These are phyloP conservation scores for Blastomussa wellsi DNA, from an alignment of 92 coral and sea anemone species.

Conservation along the genomic window DNA sequence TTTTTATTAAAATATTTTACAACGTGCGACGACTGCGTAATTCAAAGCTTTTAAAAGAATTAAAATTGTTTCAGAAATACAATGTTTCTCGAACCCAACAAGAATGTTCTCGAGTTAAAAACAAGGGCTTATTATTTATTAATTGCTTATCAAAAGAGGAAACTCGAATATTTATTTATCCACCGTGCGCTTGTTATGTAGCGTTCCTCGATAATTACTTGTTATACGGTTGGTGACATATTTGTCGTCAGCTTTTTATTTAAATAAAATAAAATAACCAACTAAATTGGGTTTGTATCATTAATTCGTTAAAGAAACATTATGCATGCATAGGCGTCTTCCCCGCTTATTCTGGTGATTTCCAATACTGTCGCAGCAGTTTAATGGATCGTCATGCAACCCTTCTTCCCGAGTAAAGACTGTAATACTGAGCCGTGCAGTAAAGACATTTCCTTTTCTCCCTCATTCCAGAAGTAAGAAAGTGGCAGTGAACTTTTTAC, in stretches of 20 bases:
- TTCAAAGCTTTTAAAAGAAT: no score
- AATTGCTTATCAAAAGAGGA: background rate
- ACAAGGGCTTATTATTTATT: background rate
- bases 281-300: background rate
- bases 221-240: background rate
- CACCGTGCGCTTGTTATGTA: background rate
- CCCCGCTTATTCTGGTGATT: background rate
- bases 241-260: background rate
- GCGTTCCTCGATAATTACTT: background rate
- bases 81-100: background rate
- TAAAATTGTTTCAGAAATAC: background rate
- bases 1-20: background rate
- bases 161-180: background rate
- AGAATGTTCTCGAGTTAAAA: background rate
- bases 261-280: background rate
- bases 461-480: background rate
- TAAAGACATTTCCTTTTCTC: background rate
- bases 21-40: background rate
- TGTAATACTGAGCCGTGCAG: background rate
- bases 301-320: background rate
- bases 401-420: background rate
- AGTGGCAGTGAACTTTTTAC: background rate
- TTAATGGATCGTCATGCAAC: background rate
- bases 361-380: background rate
- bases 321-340: background rate